Evolutionary conservation across 2,113 vertebrate species (phyloP), one percentile per base, ranked within the genome.

Genomic region (Thamnophis sirtalis): DNA sequence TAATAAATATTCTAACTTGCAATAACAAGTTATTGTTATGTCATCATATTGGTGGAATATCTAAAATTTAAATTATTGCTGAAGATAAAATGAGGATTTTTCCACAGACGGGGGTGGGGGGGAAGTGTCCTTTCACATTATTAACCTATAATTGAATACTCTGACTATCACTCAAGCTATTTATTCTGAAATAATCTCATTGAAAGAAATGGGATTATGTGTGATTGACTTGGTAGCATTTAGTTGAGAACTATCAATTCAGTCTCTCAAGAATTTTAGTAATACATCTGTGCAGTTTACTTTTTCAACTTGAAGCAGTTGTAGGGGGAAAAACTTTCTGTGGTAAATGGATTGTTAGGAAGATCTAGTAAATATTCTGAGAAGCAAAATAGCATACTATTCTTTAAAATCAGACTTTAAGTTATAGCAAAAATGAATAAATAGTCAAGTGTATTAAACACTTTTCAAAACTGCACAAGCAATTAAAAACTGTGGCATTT

Each of bases 401-500:
- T 95, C 85, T 51, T 91, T 43, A 60, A 85, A 43, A 60, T 2
- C 0, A 26, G 24, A 53, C 93, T 85, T 80, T 92, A 87, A 86
- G 90, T 91, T 84, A 92, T 90, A 96, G 24, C 7, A 91, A 28
- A 80, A 10, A 80, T 9, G 24, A 88, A 43, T 53, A 89, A 49
- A 43, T 53, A 53, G 33, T 90, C 85, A 38, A 38, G 22, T 95
- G 93, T 87, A 58, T 91, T 93, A 87, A 95, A 92, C 68, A 9
- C 11, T 68, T 92, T 93, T 60, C 91, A 91, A 51, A 19, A 88
- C 0, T 0, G 85, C 92, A 10, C 1, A n/a, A 5, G 10, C n/a
- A 56, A 49, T 91, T 33, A 73, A 73, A 73, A 73, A 33, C n/a
- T 17, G 63, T 33, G 63, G 63, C n/a, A 73, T 73, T 73, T 96